Percentiles rank a stretch among this genome's conserved stretches.
Evolutionary conservation across 30 jellyfish, hydroid and myxozoan genomes (phyloP).

Genomic region (Aurelia aurita complex sp. Pacific): DNA sequence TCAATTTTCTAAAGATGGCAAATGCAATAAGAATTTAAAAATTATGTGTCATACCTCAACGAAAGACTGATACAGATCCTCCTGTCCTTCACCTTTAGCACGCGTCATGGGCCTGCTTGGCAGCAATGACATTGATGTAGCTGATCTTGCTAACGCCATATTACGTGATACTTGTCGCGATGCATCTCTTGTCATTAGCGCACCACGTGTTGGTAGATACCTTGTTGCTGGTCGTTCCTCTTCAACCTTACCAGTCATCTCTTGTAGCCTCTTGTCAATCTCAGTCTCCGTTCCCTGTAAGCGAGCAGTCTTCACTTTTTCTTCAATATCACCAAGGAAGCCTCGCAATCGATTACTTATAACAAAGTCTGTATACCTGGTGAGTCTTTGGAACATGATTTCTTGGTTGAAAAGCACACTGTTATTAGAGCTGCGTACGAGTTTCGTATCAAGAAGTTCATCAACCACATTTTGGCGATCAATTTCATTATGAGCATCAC

Average conservation of each 20-base stretch:
- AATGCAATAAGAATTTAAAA: no score
- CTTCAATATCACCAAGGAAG: constrained; percentile 86
- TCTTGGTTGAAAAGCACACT: constrained; percentile 67
- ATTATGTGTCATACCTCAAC: constrained; percentile 40
- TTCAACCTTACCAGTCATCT: constrained; percentile 50
- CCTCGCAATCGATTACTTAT: constrained; percentile 73
- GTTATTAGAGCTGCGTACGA: constrained; percentile 63
- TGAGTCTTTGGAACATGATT: constrained; percentile 76
- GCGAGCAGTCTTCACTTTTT: constrained; percentile 70
- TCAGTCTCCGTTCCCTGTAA: constrained; percentile 88
- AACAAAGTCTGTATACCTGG: constrained; percentile 91
- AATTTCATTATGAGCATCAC: constrained; percentile 83
- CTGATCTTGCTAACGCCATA: constrained; percentile 89
- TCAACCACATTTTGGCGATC: constrained; percentile 89
- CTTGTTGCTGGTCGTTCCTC: constrained; percentile 69
- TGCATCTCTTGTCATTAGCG: constrained; percentile 59
- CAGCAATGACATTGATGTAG: constrained; percentile 65
- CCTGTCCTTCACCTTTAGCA: constrained; percentile 53
- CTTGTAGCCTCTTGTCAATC: constrained; percentile 81
- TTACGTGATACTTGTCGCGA: constrained; percentile 82
- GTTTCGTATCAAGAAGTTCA: constrained; percentile 81
- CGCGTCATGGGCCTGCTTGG: constrained; percentile 75
- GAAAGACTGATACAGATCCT: constrained; percentile 80
- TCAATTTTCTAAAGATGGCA: no score
- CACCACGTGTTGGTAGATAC: constrained; percentile 69